Percentiles rank a stretch among this genome's conserved stretches.
phyloP scores from a whole-genome alignment of 2,797 vertebrate genomes.

The Taenioides sp. region DNA sequence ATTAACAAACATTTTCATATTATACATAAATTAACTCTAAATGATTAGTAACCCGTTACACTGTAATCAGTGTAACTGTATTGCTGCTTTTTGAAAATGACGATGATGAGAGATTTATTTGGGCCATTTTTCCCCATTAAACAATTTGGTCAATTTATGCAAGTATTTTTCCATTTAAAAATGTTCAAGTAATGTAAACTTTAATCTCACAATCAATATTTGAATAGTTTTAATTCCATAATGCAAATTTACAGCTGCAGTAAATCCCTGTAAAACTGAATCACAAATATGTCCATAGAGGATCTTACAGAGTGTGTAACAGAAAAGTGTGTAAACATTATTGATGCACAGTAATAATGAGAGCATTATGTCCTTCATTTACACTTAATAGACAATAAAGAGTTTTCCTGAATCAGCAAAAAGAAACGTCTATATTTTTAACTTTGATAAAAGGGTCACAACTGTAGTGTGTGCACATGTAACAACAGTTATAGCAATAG shows the following conservation, averaged over 20 bases:
- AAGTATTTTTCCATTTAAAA: not conserved
- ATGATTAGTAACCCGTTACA: too few species aligned
- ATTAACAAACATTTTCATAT: not conserved
- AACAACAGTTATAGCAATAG: too few species aligned
- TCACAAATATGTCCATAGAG: not conserved
- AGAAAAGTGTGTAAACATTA: slow-evolving; percentile 40
- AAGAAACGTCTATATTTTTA: not conserved
- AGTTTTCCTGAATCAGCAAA: slow-evolving; percentile 36
- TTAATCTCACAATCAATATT: not conserved
- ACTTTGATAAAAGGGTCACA: not conserved
- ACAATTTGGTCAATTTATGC: not conserved
- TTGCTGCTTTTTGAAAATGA: too few species aligned
- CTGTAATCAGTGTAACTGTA: too few species aligned
- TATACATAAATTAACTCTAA: too few species aligned
- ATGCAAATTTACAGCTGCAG: too few species aligned
- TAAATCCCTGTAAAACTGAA: not conserved
- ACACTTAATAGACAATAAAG: slow-evolving; percentile 42
- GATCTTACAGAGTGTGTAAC: not conserved
- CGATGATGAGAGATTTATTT: too few species aligned
- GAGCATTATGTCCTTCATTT: slow-evolving; percentile 42
- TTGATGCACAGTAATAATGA: slow-evolving; percentile 48
- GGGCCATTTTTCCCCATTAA: too few species aligned
- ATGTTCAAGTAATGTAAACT: not conserved
- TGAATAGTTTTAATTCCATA: too few species aligned
- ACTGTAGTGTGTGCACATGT: not conserved